Conservation (phyloP, 2,797 vertebrate genomes). For the Agapornis canus region DNA sequence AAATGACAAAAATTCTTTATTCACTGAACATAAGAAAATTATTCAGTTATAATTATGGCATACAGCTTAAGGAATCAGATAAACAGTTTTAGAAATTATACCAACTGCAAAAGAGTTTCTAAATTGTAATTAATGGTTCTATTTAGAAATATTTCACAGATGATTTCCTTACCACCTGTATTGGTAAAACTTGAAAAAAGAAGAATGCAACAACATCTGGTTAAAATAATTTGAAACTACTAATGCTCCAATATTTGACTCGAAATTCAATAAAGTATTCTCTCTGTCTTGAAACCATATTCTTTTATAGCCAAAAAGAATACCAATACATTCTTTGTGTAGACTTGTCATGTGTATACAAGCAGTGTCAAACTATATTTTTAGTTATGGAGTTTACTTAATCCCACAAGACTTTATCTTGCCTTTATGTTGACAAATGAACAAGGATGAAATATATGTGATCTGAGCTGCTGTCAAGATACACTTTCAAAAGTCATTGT, state of each 20-base stretch:
- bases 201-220: slow-evolving; percentile 47
- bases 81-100: not conserved
- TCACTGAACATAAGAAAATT: not conserved
- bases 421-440: slow-evolving; percentile 86
- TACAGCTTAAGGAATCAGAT: not conserved
- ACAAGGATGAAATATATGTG: slow-evolving; percentile 67
- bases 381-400: slow-evolving; percentile 77
- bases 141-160: slow-evolving; percentile 27
- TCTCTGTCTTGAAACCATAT: slow-evolving; percentile 43
- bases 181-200: not conserved
- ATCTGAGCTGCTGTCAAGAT: slow-evolving; percentile 71
- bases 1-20: not conserved
- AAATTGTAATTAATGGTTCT: slow-evolving; percentile 45
- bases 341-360: slow-evolving; percentile 78
- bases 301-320: slow-evolving; percentile 76
- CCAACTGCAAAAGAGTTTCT: slow-evolving; percentile 7
- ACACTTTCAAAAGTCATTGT: slow-evolving; percentile 53
- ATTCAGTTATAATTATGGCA: not conserved
- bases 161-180: slow-evolving; percentile 31
- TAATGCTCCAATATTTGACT: slow-evolving; percentile 66
- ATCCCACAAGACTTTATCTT: slow-evolving; percentile 76
- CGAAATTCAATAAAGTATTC: slow-evolving; percentile 68
- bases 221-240: slow-evolving; percentile 53
- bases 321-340: slow-evolving; percentile 78
- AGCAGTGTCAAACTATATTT: slow-evolving; percentile 80